Conservation (phyloP, 2,797 vertebrate species). For the Sebastes reedi region DNA sequence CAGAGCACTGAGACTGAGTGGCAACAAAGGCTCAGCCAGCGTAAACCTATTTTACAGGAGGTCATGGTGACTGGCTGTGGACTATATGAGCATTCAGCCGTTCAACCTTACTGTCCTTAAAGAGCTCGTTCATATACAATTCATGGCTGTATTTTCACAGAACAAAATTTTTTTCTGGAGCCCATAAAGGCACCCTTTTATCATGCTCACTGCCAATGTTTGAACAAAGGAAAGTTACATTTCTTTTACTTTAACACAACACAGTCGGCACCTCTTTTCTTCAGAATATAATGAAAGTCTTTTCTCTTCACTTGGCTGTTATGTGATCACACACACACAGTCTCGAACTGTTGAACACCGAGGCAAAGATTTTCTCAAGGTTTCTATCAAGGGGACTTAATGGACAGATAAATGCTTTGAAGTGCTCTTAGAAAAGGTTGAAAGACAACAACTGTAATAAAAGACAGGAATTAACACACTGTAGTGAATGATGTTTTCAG, state of each 20-base stretch:
- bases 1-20: background rate
- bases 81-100: background rate
- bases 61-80: background rate
- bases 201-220: background rate
- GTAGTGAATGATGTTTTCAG: background rate
- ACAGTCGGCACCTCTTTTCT: background rate
- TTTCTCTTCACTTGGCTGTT: background rate
- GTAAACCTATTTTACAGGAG: background rate
- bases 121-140: background rate
- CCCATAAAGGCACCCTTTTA: background rate
- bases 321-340: background rate
- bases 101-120: background rate
- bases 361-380: background rate
- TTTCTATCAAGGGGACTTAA: background rate
- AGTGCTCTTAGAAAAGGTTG: conserved; percentile 1
- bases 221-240: background rate
- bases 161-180: background rate
- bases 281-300: background rate
- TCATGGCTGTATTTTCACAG: background rate
- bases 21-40: background rate
- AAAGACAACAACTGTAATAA: background rate
- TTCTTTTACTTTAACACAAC: background rate
- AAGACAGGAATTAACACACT: background rate
- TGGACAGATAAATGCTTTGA: conserved; percentile 12
- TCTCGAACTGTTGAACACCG: background rate